These are phyloP conservation scores for Pagetopsis macropterus DNA, from an alignment of 2,797 vertebrate genomes.

Conservation along the genomic window DNA sequence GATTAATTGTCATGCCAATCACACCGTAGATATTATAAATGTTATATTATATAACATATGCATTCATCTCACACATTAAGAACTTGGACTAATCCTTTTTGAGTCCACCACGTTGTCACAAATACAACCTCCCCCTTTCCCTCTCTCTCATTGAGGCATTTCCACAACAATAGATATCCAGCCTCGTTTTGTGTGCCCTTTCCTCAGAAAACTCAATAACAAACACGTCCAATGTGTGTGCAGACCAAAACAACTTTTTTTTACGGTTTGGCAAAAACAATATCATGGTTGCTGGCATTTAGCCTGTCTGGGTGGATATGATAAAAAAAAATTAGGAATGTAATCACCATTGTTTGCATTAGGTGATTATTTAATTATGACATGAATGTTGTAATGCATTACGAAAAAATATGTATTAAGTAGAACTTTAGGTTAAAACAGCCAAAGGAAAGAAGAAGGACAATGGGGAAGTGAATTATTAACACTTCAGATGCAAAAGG, in stretches of 20 bases:
- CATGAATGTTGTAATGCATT: neutral
- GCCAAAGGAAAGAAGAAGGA: neutral
- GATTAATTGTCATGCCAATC: neutral
- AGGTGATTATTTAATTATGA: neutral
- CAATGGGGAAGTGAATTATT: neutral
- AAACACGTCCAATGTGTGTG: slow-evolving; percentile 30
- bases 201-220: slow-evolving; percentile 19
- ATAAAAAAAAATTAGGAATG: neutral
- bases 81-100: slow-evolving; percentile 74
- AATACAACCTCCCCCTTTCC: slow-evolving; percentile 36
- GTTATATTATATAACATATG: neutral
- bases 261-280: neutral
- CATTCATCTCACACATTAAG: slow-evolving; percentile 26
- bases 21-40: fast-evolving
- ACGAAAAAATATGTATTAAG: neutral
- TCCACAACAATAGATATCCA: slow-evolving; percentile 48
- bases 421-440: neutral
- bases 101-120: slow-evolving; percentile 73
- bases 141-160: slow-evolving; percentile 28
- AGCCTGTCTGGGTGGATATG: neutral
- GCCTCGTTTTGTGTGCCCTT: slow-evolving; percentile 27
- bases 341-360: neutral
- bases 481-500: neutral
- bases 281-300: too few relatives aligned
- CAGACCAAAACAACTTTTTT: neutral